phyloP scores from a whole-genome alignment of 2,113 vertebrate genomes.

The Clarias magur region DNA sequence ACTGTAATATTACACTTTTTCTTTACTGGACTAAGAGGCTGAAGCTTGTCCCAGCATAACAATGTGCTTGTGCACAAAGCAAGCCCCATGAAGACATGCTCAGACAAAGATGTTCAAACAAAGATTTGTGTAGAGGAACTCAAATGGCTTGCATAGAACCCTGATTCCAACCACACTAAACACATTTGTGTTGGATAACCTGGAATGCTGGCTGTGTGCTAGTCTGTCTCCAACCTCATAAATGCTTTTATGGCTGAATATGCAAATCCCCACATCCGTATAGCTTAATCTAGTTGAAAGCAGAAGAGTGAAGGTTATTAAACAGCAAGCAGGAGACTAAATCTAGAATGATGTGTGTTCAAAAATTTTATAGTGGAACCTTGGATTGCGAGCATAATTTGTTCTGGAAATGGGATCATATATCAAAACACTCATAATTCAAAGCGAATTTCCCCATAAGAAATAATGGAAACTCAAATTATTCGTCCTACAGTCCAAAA shows the following conservation, averaged over 20 bases:
- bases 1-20: background rate
- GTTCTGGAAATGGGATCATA: no score
- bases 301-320: background rate
- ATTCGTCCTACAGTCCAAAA: no score
- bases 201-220: background rate
- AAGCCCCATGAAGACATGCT: background rate
- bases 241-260: background rate
- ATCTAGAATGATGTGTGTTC: background rate
- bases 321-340: background rate
- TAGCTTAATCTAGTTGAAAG: background rate
- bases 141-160: background rate
- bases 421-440: no score
- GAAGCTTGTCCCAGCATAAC: background rate
- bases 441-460: no score
- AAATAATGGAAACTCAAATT: no score
- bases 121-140: background rate
- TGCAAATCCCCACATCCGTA: background rate
- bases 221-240: background rate
- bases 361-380: background rate
- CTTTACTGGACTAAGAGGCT: background rate
- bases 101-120: no score
- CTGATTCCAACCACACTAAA: background rate
- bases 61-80: background rate
- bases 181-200: background rate
- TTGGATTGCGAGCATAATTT: no score